Evolutionary conservation across 1,140 invertebrate genomes (phyloP).

Genomic region (Delia radicum): DNA sequence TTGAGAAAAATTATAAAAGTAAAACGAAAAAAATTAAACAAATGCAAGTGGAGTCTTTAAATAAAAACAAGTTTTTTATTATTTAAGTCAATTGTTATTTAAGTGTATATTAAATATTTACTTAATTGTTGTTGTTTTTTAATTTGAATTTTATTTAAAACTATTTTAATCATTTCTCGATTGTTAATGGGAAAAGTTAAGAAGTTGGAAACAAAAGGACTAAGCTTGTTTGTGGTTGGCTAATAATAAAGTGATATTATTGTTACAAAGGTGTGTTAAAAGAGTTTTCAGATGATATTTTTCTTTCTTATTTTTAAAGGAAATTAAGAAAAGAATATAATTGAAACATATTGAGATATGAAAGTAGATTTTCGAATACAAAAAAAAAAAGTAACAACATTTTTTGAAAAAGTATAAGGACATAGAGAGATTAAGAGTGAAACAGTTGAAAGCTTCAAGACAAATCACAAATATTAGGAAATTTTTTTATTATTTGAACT

Average conservation of each 20-base stretch:
- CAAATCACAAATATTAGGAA: conserved; percentile 16
- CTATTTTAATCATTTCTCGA: too few species aligned
- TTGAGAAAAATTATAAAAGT: not conserved
- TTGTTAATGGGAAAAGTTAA: too few species aligned
- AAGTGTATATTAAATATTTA: not conserved
- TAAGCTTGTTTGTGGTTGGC: too few species aligned
- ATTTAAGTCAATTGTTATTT: not conserved
- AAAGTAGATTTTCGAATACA: too few species aligned
- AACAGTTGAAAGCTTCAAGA: not conserved
- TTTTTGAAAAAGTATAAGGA: not conserved
- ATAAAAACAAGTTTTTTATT: not conserved
- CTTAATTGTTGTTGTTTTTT: not conserved
- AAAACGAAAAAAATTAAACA: not conserved
- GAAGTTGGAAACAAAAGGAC: too few species aligned
- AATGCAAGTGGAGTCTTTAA: not conserved
- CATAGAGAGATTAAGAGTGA: not conserved
- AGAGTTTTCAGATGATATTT: not conserved
- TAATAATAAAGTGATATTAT: too few species aligned
- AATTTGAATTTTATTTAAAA: not conserved
- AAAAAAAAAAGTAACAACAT: too few species aligned
- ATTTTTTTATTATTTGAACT: conserved; percentile 16
- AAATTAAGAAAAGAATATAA: too few species aligned
- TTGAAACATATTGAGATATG: too few species aligned
- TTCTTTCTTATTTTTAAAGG: not conserved
- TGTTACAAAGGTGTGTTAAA: too few species aligned